phyloP scores from a whole-genome alignment of 2,888 invertebrate species.

The Glyphotaelius pellucidus region DNA sequence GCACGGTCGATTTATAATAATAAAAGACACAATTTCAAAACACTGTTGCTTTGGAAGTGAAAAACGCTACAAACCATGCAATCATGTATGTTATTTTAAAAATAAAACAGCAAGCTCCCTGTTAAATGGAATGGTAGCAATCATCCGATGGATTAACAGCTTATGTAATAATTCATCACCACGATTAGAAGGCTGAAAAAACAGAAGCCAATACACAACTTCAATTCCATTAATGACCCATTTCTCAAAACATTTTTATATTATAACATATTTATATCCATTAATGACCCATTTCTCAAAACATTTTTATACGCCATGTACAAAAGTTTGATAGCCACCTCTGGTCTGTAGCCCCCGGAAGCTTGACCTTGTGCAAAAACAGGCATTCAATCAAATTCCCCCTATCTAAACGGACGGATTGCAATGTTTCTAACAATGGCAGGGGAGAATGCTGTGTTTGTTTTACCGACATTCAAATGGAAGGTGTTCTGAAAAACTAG shows the following conservation, averaged over 20 bases:
- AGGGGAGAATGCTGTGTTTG: background rate
- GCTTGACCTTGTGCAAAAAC: no score
- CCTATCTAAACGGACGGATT: background rate
- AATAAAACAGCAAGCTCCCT: background rate
- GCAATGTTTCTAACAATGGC: no score
- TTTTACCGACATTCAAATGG: background rate
- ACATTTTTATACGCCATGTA: background rate
- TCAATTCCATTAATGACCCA: background rate
- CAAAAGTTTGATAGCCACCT: background rate
- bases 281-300: background rate
- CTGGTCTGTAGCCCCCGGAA: background rate
- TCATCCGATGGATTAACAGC: no score
- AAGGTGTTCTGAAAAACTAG: no score
- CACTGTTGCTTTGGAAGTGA: background rate
- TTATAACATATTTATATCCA: no score
- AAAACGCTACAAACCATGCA: background rate
- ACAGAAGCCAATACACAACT: background rate
- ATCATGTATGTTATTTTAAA: background rate
- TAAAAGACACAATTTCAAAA: background rate
- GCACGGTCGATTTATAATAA: no score
- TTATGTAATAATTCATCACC: background rate
- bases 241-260: background rate
- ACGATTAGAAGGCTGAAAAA: no score
- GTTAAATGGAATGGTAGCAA: background rate
- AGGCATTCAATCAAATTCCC: no score